These are phyloP conservation scores for Dioctria linearis DNA, from an alignment of 2,888 invertebrate species.

Conservation along the genomic window DNA sequence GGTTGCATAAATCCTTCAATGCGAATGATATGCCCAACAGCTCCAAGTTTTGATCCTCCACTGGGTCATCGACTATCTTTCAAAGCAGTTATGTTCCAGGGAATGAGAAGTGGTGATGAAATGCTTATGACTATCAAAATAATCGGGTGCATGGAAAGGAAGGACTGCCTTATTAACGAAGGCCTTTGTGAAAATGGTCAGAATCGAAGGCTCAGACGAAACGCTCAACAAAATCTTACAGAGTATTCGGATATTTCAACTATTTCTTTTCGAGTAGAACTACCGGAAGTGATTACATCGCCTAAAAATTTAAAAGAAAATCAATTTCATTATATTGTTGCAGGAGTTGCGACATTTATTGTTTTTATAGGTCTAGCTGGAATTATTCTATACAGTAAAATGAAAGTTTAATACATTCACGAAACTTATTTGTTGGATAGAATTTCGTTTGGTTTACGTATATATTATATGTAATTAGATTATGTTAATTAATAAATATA, in stretches of 20 bases:
- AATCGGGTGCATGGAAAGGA: slow-evolving; percentile 73
- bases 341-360: slow-evolving; percentile 59
- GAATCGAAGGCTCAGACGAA: slow-evolving; percentile 60
- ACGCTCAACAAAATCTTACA: slow-evolving; percentile 52
- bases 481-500: not conserved
- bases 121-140: slow-evolving; percentile 74
- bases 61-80: slow-evolving; percentile 71
- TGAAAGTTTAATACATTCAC: slow-evolving; percentile 59
- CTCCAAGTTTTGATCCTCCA: slow-evolving; percentile 70
- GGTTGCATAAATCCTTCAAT: slow-evolving; percentile 73
- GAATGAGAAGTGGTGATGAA: slow-evolving; percentile 74
- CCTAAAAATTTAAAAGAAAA: slow-evolving; percentile 55
- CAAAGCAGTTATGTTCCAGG: slow-evolving; percentile 75
- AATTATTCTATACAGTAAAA: slow-evolving; percentile 61
- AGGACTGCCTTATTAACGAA: slow-evolving; percentile 71
- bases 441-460: too few relatives aligned
- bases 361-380: slow-evolving; percentile 64
- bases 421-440: too few relatives aligned
- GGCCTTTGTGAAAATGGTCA: slow-evolving; percentile 63
- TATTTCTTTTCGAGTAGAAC: slow-evolving; percentile 66
- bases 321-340: slow-evolving; percentile 2
- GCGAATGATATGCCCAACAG: slow-evolving; percentile 71
- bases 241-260: slow-evolving; percentile 65
- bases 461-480: not conserved
- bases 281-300: slow-evolving; percentile 55